Percentiles rank a stretch among this genome's conserved stretches.
Evolutionary conservation across 2,888 invertebrate species (phyloP).

Genomic region (Orthonychiurus folsomi): DNA sequence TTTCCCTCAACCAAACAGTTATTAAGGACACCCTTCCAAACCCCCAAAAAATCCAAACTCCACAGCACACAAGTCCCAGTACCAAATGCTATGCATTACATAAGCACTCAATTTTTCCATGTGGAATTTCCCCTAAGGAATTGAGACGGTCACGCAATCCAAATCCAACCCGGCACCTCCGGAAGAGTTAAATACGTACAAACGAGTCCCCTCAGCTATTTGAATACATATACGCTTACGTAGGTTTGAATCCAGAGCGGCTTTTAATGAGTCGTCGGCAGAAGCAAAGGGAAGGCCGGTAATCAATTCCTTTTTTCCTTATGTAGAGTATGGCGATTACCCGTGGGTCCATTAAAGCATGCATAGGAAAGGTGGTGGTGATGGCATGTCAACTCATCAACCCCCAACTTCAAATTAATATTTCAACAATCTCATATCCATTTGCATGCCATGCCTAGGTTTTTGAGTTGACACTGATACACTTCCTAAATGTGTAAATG

Average conservation of each 20-base stretch:
- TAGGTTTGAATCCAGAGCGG: background rate
- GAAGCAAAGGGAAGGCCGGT: no score
- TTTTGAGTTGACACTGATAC: slow-evolving; percentile 1
- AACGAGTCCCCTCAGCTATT: background rate
- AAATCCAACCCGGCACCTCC: background rate
- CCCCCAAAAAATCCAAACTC: background rate
- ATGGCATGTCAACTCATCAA: background rate
- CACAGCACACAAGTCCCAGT: no score
- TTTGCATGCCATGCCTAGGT: background rate
- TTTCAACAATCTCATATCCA: background rate
- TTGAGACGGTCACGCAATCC: background rate
- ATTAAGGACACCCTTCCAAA: no score
- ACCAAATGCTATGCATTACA: background rate
- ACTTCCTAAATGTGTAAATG: background rate
- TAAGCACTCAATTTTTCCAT: background rate
- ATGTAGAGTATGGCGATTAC: no score
- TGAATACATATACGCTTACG: background rate
- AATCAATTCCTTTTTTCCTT: no score
- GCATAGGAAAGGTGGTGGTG: background rate
- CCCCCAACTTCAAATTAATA: background rate
- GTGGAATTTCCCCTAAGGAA: no score
- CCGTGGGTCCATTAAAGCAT: no score
- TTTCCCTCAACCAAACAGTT: no score
- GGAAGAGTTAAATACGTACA: background rate
- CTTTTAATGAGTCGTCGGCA: slow-evolving; percentile 1